Percentiles rank a stretch among this genome's conserved stretches.
These are phyloP conservation scores for Notolepis coatsorum DNA, from an alignment of 2,797 vertebrate species.

Conservation along the genomic window DNA sequence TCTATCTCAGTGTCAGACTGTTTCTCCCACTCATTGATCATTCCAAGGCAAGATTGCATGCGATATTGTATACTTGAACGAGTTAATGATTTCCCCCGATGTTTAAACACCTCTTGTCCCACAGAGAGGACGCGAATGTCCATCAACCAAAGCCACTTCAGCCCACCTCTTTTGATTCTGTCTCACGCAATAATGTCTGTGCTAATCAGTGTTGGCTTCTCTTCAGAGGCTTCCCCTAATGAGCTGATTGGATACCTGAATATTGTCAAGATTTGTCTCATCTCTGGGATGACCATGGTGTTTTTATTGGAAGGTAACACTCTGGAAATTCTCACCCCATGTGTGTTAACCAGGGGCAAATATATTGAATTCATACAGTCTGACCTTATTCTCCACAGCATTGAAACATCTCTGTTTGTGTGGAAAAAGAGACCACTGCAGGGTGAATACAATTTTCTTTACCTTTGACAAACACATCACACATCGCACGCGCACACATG, in stretches of 20 bases:
- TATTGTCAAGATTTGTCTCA: conserved; percentile 56
- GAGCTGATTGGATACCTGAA: conserved; percentile 52
- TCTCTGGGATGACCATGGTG: conserved; percentile 31
- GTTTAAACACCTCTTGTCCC: conserved; percentile 61
- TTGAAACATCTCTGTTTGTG: conserved; percentile 31
- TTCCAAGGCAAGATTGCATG: conserved; percentile 53
- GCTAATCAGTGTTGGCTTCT: conserved; percentile 49
- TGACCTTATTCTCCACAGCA: conserved; percentile 41
- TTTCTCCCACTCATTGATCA: conserved; percentile 55
- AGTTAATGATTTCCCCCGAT: conserved; percentile 65
- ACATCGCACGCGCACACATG: neutral
- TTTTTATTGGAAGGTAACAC: conserved; percentile 54
- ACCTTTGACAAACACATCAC: conserved; percentile 52
- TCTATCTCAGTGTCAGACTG: neutral
- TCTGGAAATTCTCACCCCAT: conserved; percentile 21
- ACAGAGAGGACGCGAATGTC: conserved; percentile 48
- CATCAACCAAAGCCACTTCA: conserved; percentile 53
- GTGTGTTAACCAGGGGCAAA: conserved; percentile 22
- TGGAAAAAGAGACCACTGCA: conserved; percentile 29
- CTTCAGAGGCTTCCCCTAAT: conserved; percentile 50
- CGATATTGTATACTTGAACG: conserved; percentile 63
- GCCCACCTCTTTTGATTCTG: conserved; percentile 51
- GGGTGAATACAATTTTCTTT: conserved; percentile 41
- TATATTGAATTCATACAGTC: conserved; percentile 27
- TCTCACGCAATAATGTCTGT: conserved; percentile 46